Percentiles rank a stretch among this genome's conserved stretches.
Evolutionary conservation across 2,797 vertebrate genomes (phyloP).

Genomic region (Eidolon dupreanum): DNA sequence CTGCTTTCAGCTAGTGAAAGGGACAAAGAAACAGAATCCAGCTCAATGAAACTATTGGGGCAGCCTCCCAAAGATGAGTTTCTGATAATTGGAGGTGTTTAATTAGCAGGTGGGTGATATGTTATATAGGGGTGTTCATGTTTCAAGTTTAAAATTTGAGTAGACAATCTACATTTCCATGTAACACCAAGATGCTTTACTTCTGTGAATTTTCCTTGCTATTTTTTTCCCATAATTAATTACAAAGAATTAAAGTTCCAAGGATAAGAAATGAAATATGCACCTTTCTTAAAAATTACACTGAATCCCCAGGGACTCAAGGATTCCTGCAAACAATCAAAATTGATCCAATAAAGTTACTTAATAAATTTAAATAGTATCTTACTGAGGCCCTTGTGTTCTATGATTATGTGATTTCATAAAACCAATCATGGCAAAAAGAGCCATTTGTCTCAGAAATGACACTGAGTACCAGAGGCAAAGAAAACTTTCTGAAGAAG

Average conservation of each 20-base stretch:
- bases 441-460: background rate
- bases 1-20: background rate
- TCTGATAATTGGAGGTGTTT: background rate
- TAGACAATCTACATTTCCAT: background rate
- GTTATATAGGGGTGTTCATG: background rate
- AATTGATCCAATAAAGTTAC: background rate
- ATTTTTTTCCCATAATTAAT: background rate
- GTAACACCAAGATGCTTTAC: background rate
- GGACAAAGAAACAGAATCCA: background rate
- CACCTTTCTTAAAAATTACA: background rate
- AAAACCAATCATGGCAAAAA: background rate
- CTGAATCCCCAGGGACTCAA: background rate
- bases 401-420: background rate
- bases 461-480: background rate
- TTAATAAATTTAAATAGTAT: background rate
- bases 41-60: background rate
- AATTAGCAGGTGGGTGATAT: background rate
- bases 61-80: background rate
- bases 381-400: background rate
- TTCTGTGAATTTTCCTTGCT: background rate
- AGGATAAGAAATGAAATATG: conserved; percentile 22
- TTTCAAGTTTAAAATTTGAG: background rate
- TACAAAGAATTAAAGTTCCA: background rate
- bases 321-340: background rate
- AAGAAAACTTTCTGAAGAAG: background rate